Conservation (phyloP, 2,113 vertebrate genomes). For the Festucalex cinctus region DNA sequence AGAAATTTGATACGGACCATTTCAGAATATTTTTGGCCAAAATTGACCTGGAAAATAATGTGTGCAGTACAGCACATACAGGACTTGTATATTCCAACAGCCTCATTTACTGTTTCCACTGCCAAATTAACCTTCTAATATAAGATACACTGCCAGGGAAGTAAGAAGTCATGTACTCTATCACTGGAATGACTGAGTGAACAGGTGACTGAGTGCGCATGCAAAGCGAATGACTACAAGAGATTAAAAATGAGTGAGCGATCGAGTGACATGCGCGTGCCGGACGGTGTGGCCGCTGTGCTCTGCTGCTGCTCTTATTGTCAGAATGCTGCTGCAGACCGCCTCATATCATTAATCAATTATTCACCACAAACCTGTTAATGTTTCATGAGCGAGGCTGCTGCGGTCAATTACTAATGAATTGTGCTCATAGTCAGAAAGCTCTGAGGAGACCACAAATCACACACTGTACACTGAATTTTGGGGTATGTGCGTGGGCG, state of each 20-base stretch:
- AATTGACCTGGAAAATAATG: background rate
- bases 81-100: no score
- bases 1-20: no score
- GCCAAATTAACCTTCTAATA: no score
- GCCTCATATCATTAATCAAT: slow-evolving; percentile 76
- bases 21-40: background rate
- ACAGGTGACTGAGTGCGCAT: background rate
- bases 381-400: slow-evolving; percentile 74
- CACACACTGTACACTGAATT: slow-evolving; percentile 35
- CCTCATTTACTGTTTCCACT: no score
- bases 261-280: no score
- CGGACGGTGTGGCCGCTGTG: slow-evolving; percentile 4
- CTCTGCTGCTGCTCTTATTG: slow-evolving; percentile 53
- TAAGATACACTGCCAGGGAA: no score
- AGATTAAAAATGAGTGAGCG: background rate
- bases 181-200: background rate
- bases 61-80: no score
- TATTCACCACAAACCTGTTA: slow-evolving; percentile 75
- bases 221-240: background rate
- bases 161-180: no score
- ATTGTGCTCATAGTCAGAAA: slow-evolving; percentile 66
- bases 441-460: slow-evolving; percentile 54
- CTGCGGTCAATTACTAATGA: slow-evolving; percentile 79
- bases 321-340: slow-evolving; percentile 67
- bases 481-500: background rate